phyloP scores from a whole-genome alignment of 1,140 invertebrate species.

The Meloidogyne floridensis region DNA sequence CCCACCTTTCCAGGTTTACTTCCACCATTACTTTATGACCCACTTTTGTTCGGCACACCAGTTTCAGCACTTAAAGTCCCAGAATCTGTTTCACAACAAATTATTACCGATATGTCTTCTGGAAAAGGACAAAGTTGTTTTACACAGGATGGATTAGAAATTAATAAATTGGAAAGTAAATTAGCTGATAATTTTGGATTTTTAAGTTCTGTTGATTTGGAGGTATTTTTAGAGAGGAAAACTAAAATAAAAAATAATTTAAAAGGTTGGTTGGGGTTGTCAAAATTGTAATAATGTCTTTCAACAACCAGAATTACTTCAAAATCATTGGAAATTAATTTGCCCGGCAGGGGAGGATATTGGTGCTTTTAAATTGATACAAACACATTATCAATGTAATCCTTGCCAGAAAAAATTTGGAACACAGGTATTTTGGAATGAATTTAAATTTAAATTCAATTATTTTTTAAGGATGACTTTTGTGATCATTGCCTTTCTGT shows the following conservation, averaged over 20 bases:
- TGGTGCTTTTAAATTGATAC: slow-evolving; percentile 56
- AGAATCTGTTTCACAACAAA: slow-evolving; percentile 56
- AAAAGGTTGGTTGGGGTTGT: slow-evolving; percentile 65
- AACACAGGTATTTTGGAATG: slow-evolving; percentile 50
- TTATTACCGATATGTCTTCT: slow-evolving; percentile 46
- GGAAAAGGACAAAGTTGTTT: slow-evolving; percentile 48
- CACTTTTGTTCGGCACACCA: slow-evolving; percentile 59
- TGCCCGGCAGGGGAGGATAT: slow-evolving; percentile 48
- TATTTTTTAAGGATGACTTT: slow-evolving; percentile 41
- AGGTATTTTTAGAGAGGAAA: slow-evolving; percentile 31
- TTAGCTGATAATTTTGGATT: slow-evolving; percentile 46
- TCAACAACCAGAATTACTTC: slow-evolving; percentile 56
- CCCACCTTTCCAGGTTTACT: slow-evolving; percentile 14
- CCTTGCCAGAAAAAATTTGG: slow-evolving; percentile 53
- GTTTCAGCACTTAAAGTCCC: slow-evolving; percentile 60
- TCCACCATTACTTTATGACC: slow-evolving; percentile 47
- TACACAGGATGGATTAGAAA: slow-evolving; percentile 55
- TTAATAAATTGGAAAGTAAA: slow-evolving; percentile 36
- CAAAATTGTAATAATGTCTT: slow-evolving; percentile 60
- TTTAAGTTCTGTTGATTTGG: slow-evolving; percentile 30
- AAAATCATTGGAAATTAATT: slow-evolving; percentile 61
- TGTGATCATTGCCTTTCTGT: slow-evolving; percentile 32
- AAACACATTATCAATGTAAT: slow-evolving; percentile 61
- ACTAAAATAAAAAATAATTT: slow-evolving; percentile 2
- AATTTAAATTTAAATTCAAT: slow-evolving; percentile 12